These are phyloP conservation scores for Sprattus sprattus DNA, from an alignment of 2,113 vertebrate species.

Conservation along the genomic window DNA sequence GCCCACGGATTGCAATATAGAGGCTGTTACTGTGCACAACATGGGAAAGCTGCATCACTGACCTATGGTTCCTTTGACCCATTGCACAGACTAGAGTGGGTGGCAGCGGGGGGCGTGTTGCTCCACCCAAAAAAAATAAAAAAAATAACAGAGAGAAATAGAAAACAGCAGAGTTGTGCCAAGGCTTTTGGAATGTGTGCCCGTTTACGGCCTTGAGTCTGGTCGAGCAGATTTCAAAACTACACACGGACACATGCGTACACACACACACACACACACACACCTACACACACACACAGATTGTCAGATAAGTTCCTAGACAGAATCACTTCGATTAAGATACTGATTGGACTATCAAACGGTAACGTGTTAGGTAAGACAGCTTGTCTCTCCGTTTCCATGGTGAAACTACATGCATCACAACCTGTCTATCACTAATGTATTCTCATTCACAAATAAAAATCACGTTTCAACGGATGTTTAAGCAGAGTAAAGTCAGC, in stretches of 20 bases:
- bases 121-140: neutral
- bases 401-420: neutral
- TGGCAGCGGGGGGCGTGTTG: slow-evolving; percentile 33
- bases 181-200: slow-evolving; percentile 17
- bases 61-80: slow-evolving; percentile 48
- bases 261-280: slow-evolving; percentile 28
- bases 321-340: neutral
- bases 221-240: slow-evolving; percentile 26
- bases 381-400: neutral
- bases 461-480: neutral
- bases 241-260: slow-evolving; percentile 17
- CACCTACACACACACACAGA: slow-evolving; percentile 26
- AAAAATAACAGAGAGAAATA: neutral
- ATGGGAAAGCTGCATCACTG: slow-evolving; percentile 45
- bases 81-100: slow-evolving; percentile 38
- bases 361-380: neutral
- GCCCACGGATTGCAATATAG: too few relatives aligned
- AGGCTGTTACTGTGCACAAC: neutral
- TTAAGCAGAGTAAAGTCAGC: neutral
- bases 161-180: slow-evolving; percentile 9
- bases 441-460: neutral
- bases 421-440: neutral
- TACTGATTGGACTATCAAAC: neutral
- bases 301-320: neutral
- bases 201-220: slow-evolving; percentile 27